Conservation (phyloP, 2,797 vertebrate species). For the Acrossocheilus fasciatus region DNA sequence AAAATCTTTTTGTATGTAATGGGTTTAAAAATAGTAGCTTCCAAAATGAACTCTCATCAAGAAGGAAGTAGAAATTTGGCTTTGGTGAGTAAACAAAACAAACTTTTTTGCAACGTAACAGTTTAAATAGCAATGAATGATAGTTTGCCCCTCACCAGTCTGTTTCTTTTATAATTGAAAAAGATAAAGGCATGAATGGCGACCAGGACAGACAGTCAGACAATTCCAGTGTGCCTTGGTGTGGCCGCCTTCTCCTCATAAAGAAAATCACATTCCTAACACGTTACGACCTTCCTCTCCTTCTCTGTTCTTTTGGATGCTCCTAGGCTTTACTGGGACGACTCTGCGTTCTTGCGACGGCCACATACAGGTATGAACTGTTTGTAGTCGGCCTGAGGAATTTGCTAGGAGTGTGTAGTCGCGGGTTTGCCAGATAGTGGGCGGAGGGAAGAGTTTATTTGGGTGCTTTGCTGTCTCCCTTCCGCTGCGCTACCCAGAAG, state of each 20-base stretch:
- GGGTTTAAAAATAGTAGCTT: background rate
- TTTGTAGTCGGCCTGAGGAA: constrained; percentile 31
- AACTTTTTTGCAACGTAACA: background rate
- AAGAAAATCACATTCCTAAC: constrained; percentile 34
- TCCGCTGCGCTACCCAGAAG: constrained; percentile 33
- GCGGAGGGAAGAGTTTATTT: constrained; percentile 6
- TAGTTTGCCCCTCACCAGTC: background rate
- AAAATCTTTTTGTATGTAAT: too few species aligned
- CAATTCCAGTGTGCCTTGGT: background rate
- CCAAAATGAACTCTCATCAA: background rate
- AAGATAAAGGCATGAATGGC: background rate
- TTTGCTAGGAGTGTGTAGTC: constrained; percentile 39
- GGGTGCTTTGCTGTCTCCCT: constrained; percentile 19
- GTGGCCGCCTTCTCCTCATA: constrained; percentile 5
- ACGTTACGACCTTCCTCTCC: constrained; percentile 18
- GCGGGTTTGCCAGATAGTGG: constrained; percentile 28
- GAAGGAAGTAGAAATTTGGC: background rate
- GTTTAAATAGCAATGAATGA: background rate
- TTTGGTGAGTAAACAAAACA: background rate
- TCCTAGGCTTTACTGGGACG: background rate
- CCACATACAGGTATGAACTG: constrained; percentile 21
- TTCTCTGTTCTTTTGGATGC: background rate
- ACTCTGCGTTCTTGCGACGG: background rate
- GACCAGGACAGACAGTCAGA: background rate
- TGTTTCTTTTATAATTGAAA: background rate